A percentile compares a stretch with the other conserved stretches of the same genome.
Conservation (phyloP, 2,888 invertebrate genomes). For the Monoplex corrugatus region DNA sequence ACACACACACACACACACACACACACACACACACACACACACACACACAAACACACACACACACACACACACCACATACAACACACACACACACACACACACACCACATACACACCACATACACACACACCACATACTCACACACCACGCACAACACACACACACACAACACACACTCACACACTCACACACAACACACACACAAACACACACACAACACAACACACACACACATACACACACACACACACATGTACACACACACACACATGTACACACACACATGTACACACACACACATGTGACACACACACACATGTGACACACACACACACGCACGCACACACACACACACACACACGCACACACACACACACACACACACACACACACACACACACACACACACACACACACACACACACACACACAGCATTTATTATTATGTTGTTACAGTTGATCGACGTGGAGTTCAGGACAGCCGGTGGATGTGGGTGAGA, state of each 20-base stretch:
- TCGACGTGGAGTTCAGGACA: too few relatives aligned
- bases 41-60: neutral
- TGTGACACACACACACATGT: neutral
- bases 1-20: neutral
- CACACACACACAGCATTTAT: neutral
- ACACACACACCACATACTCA: neutral
- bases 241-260: neutral
- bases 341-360: neutral
- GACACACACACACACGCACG: neutral
- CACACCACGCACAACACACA: neutral
- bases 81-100: neutral
- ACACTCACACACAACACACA: constrained; percentile 87
- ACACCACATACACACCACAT: neutral
- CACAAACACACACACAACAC: neutral
- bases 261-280: neutral
- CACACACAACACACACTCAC: neutral
- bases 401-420: neutral
- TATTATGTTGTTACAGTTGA: neutral
- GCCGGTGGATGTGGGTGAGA: too few relatives aligned
- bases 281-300: neutral
- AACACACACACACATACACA: neutral
- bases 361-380: neutral
- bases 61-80: neutral
- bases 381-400: neutral
- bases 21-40: too few relatives aligned